Conservation (phyloP, 2,113 vertebrate genomes). For the Mobula birostris region DNA sequence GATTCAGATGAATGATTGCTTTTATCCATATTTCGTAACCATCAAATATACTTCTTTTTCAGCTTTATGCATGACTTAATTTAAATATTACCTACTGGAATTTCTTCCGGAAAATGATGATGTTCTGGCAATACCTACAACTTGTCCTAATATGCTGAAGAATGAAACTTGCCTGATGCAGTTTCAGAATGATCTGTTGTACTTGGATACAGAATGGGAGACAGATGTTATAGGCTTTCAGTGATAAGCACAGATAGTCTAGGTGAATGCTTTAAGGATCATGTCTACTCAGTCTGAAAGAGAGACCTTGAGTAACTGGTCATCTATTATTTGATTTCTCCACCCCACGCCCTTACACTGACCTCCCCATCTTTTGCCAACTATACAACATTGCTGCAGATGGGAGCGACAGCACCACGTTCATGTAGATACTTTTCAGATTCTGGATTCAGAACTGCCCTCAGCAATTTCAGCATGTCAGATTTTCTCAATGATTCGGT, state of each 20-base stretch:
- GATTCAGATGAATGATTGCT: background rate
- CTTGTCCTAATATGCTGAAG: background rate
- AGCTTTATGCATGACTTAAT: background rate
- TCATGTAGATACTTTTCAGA: no score
- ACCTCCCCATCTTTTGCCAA: no score
- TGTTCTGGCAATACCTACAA: background rate
- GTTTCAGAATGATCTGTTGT: background rate
- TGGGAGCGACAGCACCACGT: no score
- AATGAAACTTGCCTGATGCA: background rate
- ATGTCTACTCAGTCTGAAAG: no score
- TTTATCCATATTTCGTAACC: background rate
- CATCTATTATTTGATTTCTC: no score
- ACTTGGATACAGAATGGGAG: background rate
- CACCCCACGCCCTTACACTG: no score
- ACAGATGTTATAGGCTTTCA: background rate
- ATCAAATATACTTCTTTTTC: background rate
- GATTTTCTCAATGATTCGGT: no score
- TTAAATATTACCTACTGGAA: background rate
- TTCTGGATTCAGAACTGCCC: no score
- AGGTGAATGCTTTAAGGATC: no score
- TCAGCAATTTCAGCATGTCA: no score
- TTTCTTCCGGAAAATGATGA: background rate
- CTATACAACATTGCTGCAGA: no score
- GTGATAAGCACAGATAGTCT: background rate
- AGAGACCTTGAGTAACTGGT: no score